A percentile compares a stretch with the other conserved stretches of the same genome.
Conservation (phyloP, 64 coral and sea anemone genomes). For the Orbicella faveolata region DNA sequence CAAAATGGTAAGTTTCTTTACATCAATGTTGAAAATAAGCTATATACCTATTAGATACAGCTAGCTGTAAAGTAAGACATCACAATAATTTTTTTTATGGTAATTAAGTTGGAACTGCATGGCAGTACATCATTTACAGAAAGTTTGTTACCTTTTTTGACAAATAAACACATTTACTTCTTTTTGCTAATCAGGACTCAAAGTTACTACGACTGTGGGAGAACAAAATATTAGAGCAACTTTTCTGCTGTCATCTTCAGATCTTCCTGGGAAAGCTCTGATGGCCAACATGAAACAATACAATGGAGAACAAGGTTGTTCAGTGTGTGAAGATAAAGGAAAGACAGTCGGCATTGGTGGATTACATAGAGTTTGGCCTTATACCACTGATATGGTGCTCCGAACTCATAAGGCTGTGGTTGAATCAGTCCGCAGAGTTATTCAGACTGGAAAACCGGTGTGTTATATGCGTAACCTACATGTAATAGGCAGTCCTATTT, state of each 20-base stretch:
- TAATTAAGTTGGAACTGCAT: too few relatives aligned
- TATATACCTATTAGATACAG: too few relatives aligned
- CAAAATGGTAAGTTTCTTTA: conserved; percentile 15
- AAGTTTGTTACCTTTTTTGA: too few relatives aligned
- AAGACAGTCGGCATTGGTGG: conserved; percentile 41
- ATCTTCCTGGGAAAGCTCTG: conserved; percentile 53
- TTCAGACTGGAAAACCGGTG: conserved; percentile 55
- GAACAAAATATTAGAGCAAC: conserved; percentile 30
- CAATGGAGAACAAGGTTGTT: conserved; percentile 51
- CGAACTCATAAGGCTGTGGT: conserved; percentile 45
- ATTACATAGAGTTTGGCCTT: conserved; percentile 48
- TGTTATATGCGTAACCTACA: neutral
- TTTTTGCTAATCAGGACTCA: conserved; percentile 25
- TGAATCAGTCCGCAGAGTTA: conserved; percentile 47
- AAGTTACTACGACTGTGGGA: conserved; percentile 35
- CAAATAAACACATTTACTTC: neutral
- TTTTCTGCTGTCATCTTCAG: conserved; percentile 52
- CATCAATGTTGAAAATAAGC: too few relatives aligned
- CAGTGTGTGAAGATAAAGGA: conserved; percentile 46
- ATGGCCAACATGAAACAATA: conserved; percentile 47
- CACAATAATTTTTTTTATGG: too few relatives aligned
- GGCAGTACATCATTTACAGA: too few relatives aligned
- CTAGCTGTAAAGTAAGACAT: too few relatives aligned
- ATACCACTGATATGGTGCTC: conserved; percentile 48
- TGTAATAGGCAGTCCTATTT: too few relatives aligned